Conservation (phyloP, 2,797 vertebrate genomes). For the Artibeus lituratus region DNA sequence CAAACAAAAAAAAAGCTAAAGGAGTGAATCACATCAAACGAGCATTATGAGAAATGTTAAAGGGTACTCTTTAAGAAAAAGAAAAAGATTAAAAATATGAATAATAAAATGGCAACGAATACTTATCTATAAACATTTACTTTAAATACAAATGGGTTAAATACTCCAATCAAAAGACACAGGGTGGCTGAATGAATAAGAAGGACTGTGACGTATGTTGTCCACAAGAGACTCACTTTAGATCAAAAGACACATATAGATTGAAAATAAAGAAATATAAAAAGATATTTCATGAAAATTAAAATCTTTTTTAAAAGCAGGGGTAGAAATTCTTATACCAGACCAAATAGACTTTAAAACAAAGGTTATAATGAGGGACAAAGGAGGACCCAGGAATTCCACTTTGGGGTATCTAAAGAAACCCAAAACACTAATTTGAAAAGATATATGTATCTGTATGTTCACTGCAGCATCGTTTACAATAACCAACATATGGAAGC, state of each 20-base stretch:
- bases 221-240: background rate
- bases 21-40: background rate
- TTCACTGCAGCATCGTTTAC: background rate
- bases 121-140: background rate
- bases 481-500: background rate
- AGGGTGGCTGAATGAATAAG: background rate
- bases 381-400: background rate
- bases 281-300: background rate
- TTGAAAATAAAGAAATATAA: background rate
- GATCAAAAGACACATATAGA: background rate
- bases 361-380: background rate
- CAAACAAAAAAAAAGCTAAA: background rate
- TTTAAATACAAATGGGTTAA: background rate
- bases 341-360: background rate
- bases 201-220: background rate
- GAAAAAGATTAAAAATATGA: background rate
- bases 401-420: background rate
- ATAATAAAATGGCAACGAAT: background rate
- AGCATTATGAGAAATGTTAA: background rate
- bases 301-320: background rate
- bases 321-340: background rate
- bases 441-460: background rate
- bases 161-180: background rate
- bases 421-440: background rate
- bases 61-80: background rate